These are phyloP conservation scores for Melanotaenia duboulayi DNA, from an alignment of 2,113 vertebrate genomes.

Conservation along the genomic window DNA sequence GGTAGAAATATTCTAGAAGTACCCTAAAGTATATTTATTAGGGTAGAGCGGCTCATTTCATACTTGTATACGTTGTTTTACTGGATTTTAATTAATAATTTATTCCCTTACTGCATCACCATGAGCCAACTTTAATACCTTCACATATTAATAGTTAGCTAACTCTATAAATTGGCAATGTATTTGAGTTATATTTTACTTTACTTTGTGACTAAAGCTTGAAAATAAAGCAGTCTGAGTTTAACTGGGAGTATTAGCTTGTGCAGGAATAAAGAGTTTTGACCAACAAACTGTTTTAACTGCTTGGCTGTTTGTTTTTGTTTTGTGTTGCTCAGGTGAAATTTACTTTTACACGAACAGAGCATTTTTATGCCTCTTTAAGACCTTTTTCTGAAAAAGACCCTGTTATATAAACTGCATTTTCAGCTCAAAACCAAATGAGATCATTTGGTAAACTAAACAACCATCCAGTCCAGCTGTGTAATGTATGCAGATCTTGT, in stretches of 20 bases:
- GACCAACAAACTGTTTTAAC: neutral
- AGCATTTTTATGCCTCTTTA: no score
- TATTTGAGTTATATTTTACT: neutral
- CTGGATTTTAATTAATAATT: constrained; percentile 11
- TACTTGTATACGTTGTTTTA: neutral
- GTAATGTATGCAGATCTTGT: no score
- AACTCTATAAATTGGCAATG: neutral
- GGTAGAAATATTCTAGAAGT: neutral
- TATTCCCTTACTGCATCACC: neutral
- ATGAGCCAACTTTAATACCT: neutral
- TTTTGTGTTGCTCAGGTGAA: no score
- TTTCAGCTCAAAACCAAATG: no score
- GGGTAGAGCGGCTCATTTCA: neutral
- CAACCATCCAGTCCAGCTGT: no score
- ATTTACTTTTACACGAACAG: no score
- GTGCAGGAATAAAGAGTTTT: neutral
- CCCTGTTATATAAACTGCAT: no score
- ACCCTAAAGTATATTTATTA: neutral
- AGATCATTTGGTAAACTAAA: no score
- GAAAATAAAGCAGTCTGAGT: neutral
- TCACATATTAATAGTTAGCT: neutral
- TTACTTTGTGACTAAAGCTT: neutral
- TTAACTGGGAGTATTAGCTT: neutral
- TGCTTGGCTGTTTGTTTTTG: no score
- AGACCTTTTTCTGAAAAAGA: no score